Conservation (phyloP, 2,113 vertebrate genomes). For the Climacteris rufus region DNA sequence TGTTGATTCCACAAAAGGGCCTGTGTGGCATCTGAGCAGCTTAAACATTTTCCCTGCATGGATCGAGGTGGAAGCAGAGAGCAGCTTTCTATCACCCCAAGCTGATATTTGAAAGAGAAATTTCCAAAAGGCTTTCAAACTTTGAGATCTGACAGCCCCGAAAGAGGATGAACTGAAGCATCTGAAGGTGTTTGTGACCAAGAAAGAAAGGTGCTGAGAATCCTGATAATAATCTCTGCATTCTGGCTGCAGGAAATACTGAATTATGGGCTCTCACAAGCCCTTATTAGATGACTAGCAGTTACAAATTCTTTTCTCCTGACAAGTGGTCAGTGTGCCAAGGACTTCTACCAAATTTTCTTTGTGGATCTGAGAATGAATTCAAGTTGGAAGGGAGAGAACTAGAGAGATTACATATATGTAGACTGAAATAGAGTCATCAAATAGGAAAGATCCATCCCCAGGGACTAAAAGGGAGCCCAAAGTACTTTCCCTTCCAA, state of each 20-base stretch:
- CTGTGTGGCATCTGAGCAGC: neutral
- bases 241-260: neutral
- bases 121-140: neutral
- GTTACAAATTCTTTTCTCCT: neutral
- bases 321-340: neutral
- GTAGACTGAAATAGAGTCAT: neutral
- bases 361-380: neutral
- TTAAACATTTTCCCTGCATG: neutral
- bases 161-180: neutral
- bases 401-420: neutral
- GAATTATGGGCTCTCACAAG: neutral
- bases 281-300: neutral
- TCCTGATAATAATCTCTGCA: neutral
- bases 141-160: neutral
- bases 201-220: neutral
- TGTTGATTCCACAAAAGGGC: neutral
- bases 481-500: neutral
- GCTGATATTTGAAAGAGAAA: neutral
- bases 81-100: neutral
- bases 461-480: neutral
- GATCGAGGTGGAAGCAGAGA: neutral
- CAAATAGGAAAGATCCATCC: neutral
- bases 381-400: neutral
- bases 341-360: neutral
- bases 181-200: neutral